Conservation (phyloP, 2,797 vertebrate species). For the Lycodopsis pacificus region DNA sequence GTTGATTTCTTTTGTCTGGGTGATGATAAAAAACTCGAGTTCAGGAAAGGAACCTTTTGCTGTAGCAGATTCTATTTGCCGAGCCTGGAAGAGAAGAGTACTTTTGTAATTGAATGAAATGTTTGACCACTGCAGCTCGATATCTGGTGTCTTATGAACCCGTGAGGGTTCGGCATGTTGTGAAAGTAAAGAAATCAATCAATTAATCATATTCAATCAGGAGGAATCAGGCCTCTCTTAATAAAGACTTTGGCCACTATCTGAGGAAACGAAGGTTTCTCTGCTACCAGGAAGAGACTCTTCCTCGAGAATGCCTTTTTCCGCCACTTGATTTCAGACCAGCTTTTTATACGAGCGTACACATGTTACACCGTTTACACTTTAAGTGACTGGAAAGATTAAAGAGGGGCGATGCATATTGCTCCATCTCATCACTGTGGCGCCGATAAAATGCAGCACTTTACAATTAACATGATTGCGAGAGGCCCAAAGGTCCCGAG, state of each 20-base stretch:
- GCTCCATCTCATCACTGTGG: slow-evolving; percentile 26
- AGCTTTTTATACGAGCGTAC: slow-evolving; percentile 10
- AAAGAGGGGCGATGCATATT: slow-evolving; percentile 15
- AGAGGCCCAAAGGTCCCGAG: slow-evolving; percentile 53
- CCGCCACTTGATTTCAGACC: slow-evolving; percentile 39
- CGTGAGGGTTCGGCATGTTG: too few species aligned
- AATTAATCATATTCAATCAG: too few species aligned
- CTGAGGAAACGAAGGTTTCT: neutral
- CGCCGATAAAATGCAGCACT: slow-evolving; percentile 46
- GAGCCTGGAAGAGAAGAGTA: too few species aligned
- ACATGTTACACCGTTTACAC: slow-evolving; percentile 42
- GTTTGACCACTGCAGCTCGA: too few species aligned
- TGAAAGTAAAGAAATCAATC: too few species aligned
- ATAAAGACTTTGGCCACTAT: neutral
- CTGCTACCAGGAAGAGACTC: too few species aligned
- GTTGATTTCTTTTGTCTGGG: too few species aligned
- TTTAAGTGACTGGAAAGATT: slow-evolving; percentile 41
- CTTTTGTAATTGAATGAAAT: too few species aligned
- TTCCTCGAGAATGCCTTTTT: neutral
- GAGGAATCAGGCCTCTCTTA: neutral
- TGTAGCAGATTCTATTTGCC: too few species aligned
- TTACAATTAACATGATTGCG: slow-evolving; percentile 61
- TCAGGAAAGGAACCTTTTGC: too few species aligned
- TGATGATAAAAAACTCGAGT: too few species aligned
- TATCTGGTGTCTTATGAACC: too few species aligned